Percentiles rank a stretch among this genome's conserved stretches.
Conservation (phyloP, 1,140 invertebrate genomes). For the Pogonomyrmex barbatus region DNA sequence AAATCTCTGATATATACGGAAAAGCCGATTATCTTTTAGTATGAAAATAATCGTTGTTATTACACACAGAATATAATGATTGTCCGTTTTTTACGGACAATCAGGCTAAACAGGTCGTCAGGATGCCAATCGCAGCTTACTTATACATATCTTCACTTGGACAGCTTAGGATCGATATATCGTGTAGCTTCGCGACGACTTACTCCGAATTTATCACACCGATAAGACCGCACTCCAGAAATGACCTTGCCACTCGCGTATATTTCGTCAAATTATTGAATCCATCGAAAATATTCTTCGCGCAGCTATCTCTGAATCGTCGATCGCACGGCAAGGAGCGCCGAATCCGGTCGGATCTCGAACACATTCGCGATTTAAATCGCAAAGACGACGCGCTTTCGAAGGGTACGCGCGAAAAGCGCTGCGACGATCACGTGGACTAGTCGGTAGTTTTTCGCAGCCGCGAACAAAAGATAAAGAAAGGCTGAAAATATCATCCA, state of each 20-base stretch:
- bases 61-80: neutral
- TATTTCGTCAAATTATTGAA: neutral
- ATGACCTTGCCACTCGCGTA: neutral
- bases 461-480: constrained; percentile 18
- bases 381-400: neutral
- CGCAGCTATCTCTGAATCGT: neutral
- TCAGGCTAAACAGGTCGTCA: neutral
- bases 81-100: no score
- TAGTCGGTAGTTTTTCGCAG: constrained; percentile 15
- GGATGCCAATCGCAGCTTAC: neutral
- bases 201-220: constrained; percentile 10
- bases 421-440: neutral
- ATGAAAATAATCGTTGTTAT: neutral
- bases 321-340: neutral
- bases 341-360: neutral
- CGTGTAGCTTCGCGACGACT: neutral
- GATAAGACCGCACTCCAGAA: constrained; percentile 15
- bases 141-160: neutral
- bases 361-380: constrained; percentile 12
- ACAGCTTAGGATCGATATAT: constrained; percentile 1
- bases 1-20: neutral
- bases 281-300: neutral
- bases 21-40: neutral
- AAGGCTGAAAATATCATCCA: constrained; percentile 52
- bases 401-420: constrained; percentile 5